A percentile compares a stretch with the other conserved stretches of the same genome.
Conservation (phyloP, 2,797 vertebrate genomes). For the Silurus lanzhouensis region DNA sequence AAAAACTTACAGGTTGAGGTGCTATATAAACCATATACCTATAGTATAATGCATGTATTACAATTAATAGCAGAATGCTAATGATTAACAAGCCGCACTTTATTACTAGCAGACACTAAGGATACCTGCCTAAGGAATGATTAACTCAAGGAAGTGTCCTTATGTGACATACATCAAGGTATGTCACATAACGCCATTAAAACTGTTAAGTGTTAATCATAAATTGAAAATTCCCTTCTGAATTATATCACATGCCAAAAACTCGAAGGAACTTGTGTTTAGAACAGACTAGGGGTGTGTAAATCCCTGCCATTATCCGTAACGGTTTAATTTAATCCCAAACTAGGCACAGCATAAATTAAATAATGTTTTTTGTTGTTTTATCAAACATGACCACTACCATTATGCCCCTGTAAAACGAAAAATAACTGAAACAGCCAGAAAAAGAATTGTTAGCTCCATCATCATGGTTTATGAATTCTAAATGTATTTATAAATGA, state of each 20-base stretch:
- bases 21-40: not conserved
- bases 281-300: not conserved
- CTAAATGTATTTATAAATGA: not conserved
- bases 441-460: not conserved
- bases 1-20: not conserved
- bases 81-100: not conserved
- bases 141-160: not conserved
- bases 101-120: not conserved
- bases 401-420: not conserved
- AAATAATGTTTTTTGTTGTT: not conserved
- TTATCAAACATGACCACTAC: not conserved
- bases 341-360: not conserved
- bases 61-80: not conserved
- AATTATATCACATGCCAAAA: not conserved
- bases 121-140: not conserved
- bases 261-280: not conserved
- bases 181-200: not conserved
- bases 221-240: not conserved
- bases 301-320: not conserved
- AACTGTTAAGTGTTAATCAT: not conserved
- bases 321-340: not conserved
- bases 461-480: not conserved
- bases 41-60: not conserved
- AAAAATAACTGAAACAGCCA: not conserved
- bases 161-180: too few relatives aligned